phyloP scores from a whole-genome alignment of 2,113 vertebrate species.

The Motacilla tschutschensis region DNA sequence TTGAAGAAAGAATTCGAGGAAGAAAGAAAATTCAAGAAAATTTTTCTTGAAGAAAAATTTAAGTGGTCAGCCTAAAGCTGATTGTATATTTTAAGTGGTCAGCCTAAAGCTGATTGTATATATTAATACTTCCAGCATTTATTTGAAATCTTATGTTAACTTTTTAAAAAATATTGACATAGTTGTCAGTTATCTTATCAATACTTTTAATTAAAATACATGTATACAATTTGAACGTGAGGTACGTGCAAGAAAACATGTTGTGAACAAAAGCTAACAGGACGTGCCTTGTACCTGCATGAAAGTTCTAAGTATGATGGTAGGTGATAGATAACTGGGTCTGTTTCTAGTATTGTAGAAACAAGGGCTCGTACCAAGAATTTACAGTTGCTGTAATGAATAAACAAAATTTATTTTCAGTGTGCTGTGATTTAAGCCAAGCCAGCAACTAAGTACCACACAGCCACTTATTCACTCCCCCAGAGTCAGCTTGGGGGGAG shows the following conservation, averaged over 20 bases:
- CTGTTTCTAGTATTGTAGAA: background rate
- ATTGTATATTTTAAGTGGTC: background rate
- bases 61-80: background rate
- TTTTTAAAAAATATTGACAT: background rate
- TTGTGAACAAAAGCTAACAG: background rate
- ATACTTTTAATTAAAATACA: background rate
- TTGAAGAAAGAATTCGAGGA: background rate
- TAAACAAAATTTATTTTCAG: background rate
- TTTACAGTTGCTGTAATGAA: background rate
- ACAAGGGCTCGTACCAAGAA: background rate
- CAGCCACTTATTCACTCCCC: background rate
- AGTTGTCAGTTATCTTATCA: background rate
- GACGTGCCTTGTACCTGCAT: fast-evolving
- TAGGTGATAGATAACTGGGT: background rate
- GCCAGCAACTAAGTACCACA: background rate
- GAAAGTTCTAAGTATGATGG: background rate
- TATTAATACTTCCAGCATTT: background rate
- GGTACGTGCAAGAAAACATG: background rate
- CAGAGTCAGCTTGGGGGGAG: background rate
- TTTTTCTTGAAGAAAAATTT: too few species aligned
- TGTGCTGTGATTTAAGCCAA: background rate
- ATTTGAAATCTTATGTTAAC: background rate
- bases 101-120: background rate
- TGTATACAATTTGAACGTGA: background rate
- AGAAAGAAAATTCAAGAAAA: too few species aligned